phyloP scores from a whole-genome alignment of 2,888 invertebrate species.

The Dorcus hopei region DNA sequence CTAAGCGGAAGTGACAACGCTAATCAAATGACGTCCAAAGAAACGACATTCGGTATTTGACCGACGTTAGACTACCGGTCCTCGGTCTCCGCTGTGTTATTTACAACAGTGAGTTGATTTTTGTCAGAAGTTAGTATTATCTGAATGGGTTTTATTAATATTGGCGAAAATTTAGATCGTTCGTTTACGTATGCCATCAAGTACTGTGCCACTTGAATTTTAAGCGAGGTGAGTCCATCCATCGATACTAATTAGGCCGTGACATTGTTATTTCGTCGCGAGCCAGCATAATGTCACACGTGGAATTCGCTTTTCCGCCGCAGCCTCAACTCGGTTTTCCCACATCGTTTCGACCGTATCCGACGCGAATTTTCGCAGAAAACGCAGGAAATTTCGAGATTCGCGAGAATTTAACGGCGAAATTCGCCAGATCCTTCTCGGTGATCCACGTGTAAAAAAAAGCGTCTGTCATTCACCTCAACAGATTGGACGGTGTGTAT shows the following conservation, averaged over 20 bases:
- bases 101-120: slow-evolving; percentile 18
- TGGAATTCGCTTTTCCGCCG: slow-evolving; percentile 11
- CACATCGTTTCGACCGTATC: not conserved
- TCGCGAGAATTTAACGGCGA: not conserved
- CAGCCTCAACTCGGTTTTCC: not conserved
- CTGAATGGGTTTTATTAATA: slow-evolving; percentile 28
- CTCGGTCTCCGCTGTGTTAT: slow-evolving; percentile 18
- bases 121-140: slow-evolving; percentile 21
- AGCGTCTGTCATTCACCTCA: slow-evolving; percentile 26
- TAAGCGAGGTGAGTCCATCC: slow-evolving; percentile 24
- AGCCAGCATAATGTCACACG: slow-evolving; percentile 25
- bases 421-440: not conserved
- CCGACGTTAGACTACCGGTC: slow-evolving; percentile 28
- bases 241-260: slow-evolving; percentile 20
- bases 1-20: slow-evolving; percentile 16
- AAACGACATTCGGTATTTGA: slow-evolving; percentile 24
- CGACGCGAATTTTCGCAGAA: not conserved
- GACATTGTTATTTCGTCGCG: slow-evolving; percentile 19
- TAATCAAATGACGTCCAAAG: slow-evolving; percentile 24
- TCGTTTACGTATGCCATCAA: slow-evolving; percentile 26
- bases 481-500: not conserved
- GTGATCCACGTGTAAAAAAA: slow-evolving; percentile 25
- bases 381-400: not conserved
- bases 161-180: slow-evolving; percentile 17
- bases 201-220: slow-evolving; percentile 29